Conservation (phyloP, 2,797 vertebrate species). For the Acrossocheilus wenchowensis region DNA sequence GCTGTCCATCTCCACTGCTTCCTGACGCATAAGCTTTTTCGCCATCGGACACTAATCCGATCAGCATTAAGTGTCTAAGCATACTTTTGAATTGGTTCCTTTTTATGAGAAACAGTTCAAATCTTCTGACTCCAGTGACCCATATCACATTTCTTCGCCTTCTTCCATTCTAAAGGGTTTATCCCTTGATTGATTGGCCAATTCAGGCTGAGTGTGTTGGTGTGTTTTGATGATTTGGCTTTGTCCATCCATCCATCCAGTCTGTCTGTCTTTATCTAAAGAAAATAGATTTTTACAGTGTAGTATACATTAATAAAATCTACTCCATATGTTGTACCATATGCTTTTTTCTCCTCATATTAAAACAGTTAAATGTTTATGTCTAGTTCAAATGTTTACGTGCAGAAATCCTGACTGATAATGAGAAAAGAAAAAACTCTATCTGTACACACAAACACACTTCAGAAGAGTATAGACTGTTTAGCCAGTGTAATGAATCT, state of each 20-base stretch:
- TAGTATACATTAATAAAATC: background rate
- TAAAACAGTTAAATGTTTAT: background rate
- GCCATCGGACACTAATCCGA: background rate
- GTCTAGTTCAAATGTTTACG: background rate
- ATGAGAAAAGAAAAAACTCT: background rate
- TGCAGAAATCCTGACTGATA: background rate
- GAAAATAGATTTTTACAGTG: background rate
- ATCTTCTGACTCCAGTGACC: constrained; percentile 2
- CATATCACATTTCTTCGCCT: background rate
- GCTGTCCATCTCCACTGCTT: background rate
- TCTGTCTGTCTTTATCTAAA: background rate
- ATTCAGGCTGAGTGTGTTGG: background rate
- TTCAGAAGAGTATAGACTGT: background rate
- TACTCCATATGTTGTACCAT: background rate
- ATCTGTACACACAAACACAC: background rate
- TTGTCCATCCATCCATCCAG: background rate
- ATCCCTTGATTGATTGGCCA: constrained; percentile 2
- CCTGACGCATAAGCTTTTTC: background rate
- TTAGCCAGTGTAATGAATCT: background rate
- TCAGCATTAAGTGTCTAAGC: background rate
- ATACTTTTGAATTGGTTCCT: background rate
- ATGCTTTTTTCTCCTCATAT: background rate
- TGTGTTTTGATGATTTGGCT: background rate
- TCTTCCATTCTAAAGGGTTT: background rate
- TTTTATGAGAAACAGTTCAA: constrained; percentile 5